A percentile compares a stretch with the other conserved stretches of the same genome.
Conservation (phyloP, 2,797 vertebrate genomes). For the Syncerus caffer region DNA sequence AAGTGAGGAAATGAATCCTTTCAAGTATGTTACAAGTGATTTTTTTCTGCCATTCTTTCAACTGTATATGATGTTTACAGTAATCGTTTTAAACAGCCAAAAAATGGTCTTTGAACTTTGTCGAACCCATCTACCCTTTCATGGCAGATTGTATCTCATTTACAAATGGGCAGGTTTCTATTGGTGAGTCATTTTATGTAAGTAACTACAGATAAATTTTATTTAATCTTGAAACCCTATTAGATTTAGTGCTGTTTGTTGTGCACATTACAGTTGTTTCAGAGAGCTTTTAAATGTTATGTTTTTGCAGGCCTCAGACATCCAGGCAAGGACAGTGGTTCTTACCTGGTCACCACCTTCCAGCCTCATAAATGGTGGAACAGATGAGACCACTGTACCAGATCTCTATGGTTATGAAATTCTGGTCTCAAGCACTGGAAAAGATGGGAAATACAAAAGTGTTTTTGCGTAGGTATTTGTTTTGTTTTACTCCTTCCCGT, state of each 20-base stretch:
- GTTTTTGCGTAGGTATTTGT: slow-evolving; percentile 87
- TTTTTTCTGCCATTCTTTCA: neutral
- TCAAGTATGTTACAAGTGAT: neutral
- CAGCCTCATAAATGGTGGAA: slow-evolving; percentile 81
- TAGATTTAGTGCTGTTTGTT: slow-evolving; percentile 26
- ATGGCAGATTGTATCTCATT: slow-evolving; percentile 6
- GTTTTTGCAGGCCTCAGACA: slow-evolving; percentile 89
- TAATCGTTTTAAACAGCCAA: neutral
- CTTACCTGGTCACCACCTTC: slow-evolving; percentile 90
- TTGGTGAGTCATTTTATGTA: neutral
- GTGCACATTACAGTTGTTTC: slow-evolving; percentile 47
- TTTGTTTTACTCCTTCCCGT: slow-evolving; percentile 37
- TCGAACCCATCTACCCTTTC: neutral
- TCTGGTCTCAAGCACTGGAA: slow-evolving; percentile 90
- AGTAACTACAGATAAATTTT: neutral
- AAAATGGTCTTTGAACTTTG: slow-evolving; percentile 23
- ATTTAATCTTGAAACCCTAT: neutral
- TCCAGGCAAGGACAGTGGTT: slow-evolving; percentile 88
- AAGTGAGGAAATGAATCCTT: slow-evolving; percentile 4
- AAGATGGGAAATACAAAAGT: slow-evolving; percentile 93
- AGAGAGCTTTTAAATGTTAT: slow-evolving; percentile 53
- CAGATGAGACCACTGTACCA: slow-evolving; percentile 76
- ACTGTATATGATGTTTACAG: neutral
- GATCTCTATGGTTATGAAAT: slow-evolving; percentile 91
- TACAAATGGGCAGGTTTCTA: slow-evolving; percentile 15